phyloP scores from a whole-genome alignment of 2,113 vertebrate genomes.

The Dromiciops gliroides region DNA sequence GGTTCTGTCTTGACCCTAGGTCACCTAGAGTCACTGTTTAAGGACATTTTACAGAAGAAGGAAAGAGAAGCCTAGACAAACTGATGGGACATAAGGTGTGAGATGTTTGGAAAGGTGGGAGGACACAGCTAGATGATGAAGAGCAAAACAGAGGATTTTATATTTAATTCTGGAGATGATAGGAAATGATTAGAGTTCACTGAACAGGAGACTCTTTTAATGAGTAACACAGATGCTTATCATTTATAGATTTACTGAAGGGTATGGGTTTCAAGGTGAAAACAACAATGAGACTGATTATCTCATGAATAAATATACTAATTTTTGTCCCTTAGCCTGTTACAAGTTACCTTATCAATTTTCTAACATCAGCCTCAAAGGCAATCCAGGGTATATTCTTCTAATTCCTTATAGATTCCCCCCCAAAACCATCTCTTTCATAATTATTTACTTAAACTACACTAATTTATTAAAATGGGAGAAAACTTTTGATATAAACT shows the following conservation, averaged over 20 bases:
- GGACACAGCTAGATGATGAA: neutral
- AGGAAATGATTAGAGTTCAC: neutral
- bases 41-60: neutral
- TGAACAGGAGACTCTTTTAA: neutral
- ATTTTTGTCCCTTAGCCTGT: neutral
- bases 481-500: neutral
- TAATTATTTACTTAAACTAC: neutral
- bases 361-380: neutral
- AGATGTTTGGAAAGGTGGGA: neutral
- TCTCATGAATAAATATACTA: neutral
- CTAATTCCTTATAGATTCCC: neutral
- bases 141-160: neutral
- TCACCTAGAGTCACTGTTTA: neutral
- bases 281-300: neutral
- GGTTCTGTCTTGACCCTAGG: neutral
- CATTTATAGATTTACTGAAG: too few species aligned
- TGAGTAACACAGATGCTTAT: neutral
- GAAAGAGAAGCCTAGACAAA: neutral
- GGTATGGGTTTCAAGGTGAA: neutral
- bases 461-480: neutral
- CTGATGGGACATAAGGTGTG: neutral
- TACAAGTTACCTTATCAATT: neutral
- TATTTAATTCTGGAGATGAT: neutral
- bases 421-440: neutral
- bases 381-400: neutral